Base-by-base conservation (phyloP, 2,113 vertebrate genomes). In the Myrmophylax atrothorax region DNA sequence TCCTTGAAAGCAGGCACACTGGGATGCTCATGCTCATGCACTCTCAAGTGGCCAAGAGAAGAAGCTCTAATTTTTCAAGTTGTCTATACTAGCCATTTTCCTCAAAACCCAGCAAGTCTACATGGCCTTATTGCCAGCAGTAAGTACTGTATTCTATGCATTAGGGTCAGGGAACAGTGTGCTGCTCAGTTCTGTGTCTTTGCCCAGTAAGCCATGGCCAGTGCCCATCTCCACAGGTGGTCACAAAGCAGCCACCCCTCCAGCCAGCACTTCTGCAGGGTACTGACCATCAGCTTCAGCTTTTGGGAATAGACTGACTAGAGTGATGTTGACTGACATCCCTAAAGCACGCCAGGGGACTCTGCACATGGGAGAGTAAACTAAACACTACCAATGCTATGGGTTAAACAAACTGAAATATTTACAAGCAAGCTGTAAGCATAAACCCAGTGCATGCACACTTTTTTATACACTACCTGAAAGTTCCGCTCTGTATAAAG, bases 371-470 rank as follows among this genome's bases (percentile, higher is more conserved):
- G 70, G 40, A 56, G 24, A 68, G 37, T 26, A 73, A 88, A 37
- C 56, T 46, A 62, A 96, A 94, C 75, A 64, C 67, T 63, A 68
- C 33, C 76, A 73, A 66, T 66, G 53, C 40, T 68, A 49, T 37
- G 68, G 50, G 55, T 76, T 83, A 95, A 88, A 88, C 58, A 96
- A 73, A 83, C 26, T 2, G 4, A 19, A 79, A 3, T 53, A 76
- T 88, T 96, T 93, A 85, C 68, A 83, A 88, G 86, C 67, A 77
- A 83, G 46, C 37, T 60, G 59, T 18, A 77, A 73, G 80, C 46
- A 80, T 19, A 49, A 86, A 52, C 17, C 38, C 49, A 62, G 31
- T 28, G 35, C 55, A 77, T 19, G 46, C 24, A 35, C 56, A 18
- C 73, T 29, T 62, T 78, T 60, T 20, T 47, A 62, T 8, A 67